A percentile compares a stretch with the other conserved stretches of the same genome.
Conservation (phyloP, 2,797 vertebrate species). For the Cyprinodon diabolis region DNA sequence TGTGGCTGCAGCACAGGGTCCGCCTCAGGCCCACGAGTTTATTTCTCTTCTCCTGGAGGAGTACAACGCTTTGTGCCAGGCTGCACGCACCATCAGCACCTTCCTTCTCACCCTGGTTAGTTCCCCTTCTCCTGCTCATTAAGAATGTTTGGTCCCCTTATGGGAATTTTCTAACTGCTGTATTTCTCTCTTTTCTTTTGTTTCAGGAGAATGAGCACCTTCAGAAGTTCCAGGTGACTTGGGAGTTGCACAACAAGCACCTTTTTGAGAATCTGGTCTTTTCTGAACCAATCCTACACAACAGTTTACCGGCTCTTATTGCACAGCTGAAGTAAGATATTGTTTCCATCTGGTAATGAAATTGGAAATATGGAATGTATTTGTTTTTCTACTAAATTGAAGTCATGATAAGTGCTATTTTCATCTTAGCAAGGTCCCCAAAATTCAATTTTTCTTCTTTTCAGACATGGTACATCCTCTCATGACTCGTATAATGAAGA, state of each 20-base stretch:
- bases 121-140: not conserved
- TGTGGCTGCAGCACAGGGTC: slow-evolving; percentile 80
- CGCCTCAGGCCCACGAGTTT: slow-evolving; percentile 94
- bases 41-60: slow-evolving; percentile 96
- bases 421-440: slow-evolving; percentile 5
- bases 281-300: slow-evolving; percentile 95
- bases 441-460: slow-evolving; percentile 3
- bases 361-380: not conserved
- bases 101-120: slow-evolving; percentile 96
- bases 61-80: slow-evolving; percentile 94
- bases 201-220: slow-evolving; percentile 94
- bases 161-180: not conserved
- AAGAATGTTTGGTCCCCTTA: not conserved
- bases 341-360: not conserved
- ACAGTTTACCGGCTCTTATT: slow-evolving; percentile 91
- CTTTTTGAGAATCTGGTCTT: slow-evolving; percentile 98
- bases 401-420: not conserved
- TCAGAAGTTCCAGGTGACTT: slow-evolving; percentile 98
- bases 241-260: slow-evolving; percentile 99
- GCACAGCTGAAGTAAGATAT: slow-evolving; percentile 90
- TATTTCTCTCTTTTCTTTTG: not conserved
- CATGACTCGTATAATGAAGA: slow-evolving; percentile 93
- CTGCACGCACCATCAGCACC: slow-evolving; percentile 94
- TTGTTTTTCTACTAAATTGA: not conserved
- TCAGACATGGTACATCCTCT: slow-evolving; percentile 89